Base-by-base conservation (phyloP, 2,113 vertebrate genomes). In the Brienomyrus brachyistius region DNA sequence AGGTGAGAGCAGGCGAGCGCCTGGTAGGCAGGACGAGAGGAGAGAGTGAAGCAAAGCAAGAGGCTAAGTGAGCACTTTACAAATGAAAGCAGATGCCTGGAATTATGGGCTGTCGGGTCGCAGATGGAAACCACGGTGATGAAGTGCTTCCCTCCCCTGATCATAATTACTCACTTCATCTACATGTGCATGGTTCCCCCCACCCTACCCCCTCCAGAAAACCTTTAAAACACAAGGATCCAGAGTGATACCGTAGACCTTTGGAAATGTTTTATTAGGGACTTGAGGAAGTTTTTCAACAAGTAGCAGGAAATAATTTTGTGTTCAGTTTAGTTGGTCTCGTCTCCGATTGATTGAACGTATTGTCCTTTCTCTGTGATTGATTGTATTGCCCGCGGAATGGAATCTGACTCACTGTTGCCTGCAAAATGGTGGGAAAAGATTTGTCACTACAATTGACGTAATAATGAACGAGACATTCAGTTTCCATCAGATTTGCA, bases 61-160 rank as follows among this genome's bases (percentile, higher is more conserved):
- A 94, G 94, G 94, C 94, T 96, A 96, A 97, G 96, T 95, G 96
- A 97, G 95, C 95, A 94, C 96, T 97, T 97, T 96, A 96, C 96
- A 97, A 97, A 97, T 97, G 97, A 97, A 98, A 97, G 96, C 97
- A 98, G 97, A 98, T 97, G 97, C 96, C 96, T 98, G 97, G 97
- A 97, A 98, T 98, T 97, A 97, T 96, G 96, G 97, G 96, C 96
- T 97, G 97, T 98, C 97, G 96, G 96, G 96, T 96, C 96, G 95
- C 96, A 96, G 96, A 96, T 94, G 94, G 97, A 97, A 96, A 95
- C 96, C 95, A 96, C 95, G 95, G 95, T 98, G 97, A 98, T 97
- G 96, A 96, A 98, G 96, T 95, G 95, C 95, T 96, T 95, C 95
- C 95, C 95, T 97, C 95, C 96, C 94, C 94, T 94, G 96, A 96